phyloP scores from a whole-genome alignment of 2,888 invertebrate species.

The Muschampia plurimacula region DNA sequence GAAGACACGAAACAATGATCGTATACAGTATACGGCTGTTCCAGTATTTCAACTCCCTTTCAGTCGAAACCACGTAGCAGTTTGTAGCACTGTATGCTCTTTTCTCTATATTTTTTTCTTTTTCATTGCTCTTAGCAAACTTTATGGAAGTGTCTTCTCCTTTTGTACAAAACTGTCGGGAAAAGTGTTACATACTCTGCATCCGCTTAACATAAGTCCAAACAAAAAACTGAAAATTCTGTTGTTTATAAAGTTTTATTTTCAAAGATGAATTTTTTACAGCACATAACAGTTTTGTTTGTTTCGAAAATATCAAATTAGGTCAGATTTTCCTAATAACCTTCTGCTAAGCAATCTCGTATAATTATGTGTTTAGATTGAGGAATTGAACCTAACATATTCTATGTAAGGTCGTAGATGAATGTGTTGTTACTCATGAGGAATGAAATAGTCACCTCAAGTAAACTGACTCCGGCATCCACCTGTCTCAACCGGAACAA shows the following conservation, averaged over 20 bases:
- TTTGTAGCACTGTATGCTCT: neutral
- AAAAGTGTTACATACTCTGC: conserved; percentile 5
- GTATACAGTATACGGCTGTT: neutral
- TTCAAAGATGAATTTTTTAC: neutral
- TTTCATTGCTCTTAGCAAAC: conserved; percentile 4
- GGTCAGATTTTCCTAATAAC: neutral
- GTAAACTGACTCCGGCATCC: too few relatives aligned
- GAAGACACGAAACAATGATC: neutral
- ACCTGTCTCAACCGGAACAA: too few relatives aligned
- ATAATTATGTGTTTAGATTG: neutral
- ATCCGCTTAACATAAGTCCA: neutral
- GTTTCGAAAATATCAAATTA: neutral
- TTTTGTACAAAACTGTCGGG: neutral
- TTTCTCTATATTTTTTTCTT: neutral
- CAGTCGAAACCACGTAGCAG: neutral
- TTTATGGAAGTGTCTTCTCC: neutral
- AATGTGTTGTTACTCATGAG: too few relatives aligned
- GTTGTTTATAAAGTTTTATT: neutral
- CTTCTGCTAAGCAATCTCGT: neutral
- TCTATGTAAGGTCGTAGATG: too few relatives aligned
- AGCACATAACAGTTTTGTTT: neutral
- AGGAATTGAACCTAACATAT: too few relatives aligned
- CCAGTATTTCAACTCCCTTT: conserved; percentile 1
- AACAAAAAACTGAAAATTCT: neutral
- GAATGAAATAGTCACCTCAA: too few relatives aligned